phyloP scores from a whole-genome alignment of 2,888 invertebrate species.

The Folsomia manolachei region DNA sequence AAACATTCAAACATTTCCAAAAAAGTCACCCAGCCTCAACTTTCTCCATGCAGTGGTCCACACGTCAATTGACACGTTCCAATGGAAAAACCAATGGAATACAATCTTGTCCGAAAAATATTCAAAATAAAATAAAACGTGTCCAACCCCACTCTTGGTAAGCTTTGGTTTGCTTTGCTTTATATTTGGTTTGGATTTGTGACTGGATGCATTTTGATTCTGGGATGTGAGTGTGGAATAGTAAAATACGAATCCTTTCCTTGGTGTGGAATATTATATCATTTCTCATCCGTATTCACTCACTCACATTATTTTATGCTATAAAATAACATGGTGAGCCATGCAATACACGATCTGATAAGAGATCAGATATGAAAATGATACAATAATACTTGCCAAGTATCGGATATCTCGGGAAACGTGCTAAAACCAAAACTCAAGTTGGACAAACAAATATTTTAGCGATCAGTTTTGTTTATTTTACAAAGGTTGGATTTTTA shows the following conservation, averaged over 20 bases:
- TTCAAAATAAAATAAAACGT: not conserved
- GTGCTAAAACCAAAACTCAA: no score
- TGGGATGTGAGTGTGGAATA: no score
- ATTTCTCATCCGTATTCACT: not conserved
- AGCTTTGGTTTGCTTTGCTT: not conserved
- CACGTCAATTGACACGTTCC: not conserved
- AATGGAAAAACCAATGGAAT: not conserved
- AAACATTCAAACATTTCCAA: not conserved
- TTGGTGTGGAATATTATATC: not conserved
- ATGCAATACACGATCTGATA: not conserved
- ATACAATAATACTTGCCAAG: not conserved
- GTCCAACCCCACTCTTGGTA: not conserved
- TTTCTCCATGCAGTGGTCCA: not conserved
- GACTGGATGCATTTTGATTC: no score
- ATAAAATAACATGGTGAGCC: not conserved
- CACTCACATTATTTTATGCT: not conserved
- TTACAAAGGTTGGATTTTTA: no score
- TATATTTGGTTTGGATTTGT: no score
- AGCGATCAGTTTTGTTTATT: no score
- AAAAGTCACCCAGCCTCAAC: not conserved
- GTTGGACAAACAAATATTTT: no score
- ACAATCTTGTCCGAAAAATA: not conserved
- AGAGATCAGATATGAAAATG: not conserved
- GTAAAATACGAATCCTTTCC: not conserved
- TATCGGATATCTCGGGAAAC: not conserved